phyloP scores from a whole-genome alignment of 1,140 invertebrate genomes.

The Drosophila yakuba region DNA sequence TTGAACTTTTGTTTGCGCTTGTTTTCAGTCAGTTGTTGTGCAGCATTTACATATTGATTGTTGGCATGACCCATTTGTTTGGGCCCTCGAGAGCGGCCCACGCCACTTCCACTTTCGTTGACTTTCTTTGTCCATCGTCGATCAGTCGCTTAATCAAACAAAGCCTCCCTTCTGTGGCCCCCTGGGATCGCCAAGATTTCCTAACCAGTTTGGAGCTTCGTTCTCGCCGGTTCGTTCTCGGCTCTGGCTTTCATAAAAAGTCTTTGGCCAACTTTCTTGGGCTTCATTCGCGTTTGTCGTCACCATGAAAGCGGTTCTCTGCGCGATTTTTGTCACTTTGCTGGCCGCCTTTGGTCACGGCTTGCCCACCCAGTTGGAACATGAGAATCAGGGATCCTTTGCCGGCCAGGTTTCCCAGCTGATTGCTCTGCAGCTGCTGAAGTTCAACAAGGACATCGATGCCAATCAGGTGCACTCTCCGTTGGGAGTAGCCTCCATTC shows the following conservation, averaged over 20 bases:
- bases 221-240: constrained; percentile 60
- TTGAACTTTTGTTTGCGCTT: constrained; percentile 61
- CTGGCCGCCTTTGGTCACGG: constrained; percentile 25
- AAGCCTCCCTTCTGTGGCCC: neutral
- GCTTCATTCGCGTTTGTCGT: constrained; percentile 76
- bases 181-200: neutral
- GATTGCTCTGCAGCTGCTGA: constrained; percentile 75
- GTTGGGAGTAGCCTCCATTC: constrained; percentile 87
- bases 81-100: constrained; percentile 62
- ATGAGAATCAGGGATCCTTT: constrained; percentile 36
- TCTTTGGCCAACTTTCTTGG: constrained; percentile 82
- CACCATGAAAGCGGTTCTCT: constrained; percentile 64
- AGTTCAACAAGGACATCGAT: constrained; percentile 85
- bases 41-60: constrained; percentile 71
- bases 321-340: constrained; percentile 34
- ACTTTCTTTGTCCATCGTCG: constrained; percentile 65
- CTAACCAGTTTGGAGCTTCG: constrained; percentile 64
- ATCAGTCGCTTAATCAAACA: constrained; percentile 22
- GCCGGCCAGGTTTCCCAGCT: constrained; percentile 73
- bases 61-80: constrained; percentile 73
- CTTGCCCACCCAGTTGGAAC: constrained; percentile 35
- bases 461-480: constrained; percentile 88
- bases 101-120: constrained; percentile 80
- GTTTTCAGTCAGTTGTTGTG: constrained; percentile 5
- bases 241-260: constrained; percentile 73